These are phyloP conservation scores for Agrilus mali DNA, from an alignment of 2,888 invertebrate species.

Conservation along the genomic window DNA sequence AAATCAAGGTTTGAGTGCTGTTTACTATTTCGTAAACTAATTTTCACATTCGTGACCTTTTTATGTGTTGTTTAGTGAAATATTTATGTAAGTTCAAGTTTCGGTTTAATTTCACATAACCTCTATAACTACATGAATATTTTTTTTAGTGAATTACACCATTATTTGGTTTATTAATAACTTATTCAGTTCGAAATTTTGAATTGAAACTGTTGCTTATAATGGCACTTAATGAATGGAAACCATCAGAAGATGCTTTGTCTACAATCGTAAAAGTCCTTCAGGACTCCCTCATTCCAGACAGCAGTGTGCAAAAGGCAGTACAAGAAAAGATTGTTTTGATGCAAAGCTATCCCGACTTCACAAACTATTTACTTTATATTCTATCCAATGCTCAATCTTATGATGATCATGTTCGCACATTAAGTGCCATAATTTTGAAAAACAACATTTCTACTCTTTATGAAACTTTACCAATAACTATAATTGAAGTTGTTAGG, in stretches of 20 bases:
- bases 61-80: too few species aligned
- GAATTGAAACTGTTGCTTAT: too few species aligned
- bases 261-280: slow-evolving; percentile 90
- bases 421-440: slow-evolving; percentile 88
- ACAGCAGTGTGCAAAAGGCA: slow-evolving; percentile 86
- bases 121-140: too few species aligned
- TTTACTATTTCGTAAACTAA: too few species aligned
- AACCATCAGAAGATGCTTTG: slow-evolving; percentile 90
- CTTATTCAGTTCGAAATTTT: too few species aligned
- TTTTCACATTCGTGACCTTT: too few species aligned
- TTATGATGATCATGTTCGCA: slow-evolving; percentile 93
- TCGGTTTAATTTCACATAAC: too few species aligned
- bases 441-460: slow-evolving; percentile 95
- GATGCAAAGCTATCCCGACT: slow-evolving; percentile 93
- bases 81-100: too few species aligned
- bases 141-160: too few species aligned
- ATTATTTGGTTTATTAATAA: too few species aligned
- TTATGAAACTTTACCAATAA: slow-evolving; percentile 74
- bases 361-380: slow-evolving; percentile 96
- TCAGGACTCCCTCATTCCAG: slow-evolving; percentile 95
- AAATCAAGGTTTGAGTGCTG: too few species aligned
- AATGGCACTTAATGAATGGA: slow-evolving; percentile 63
- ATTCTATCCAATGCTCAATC: slow-evolving; percentile 83
- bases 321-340: slow-evolving; percentile 98
- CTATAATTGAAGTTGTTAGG: slow-evolving; percentile 86